A percentile compares a stretch with the other conserved stretches of the same genome.
Conservation (phyloP, 1,140 invertebrate species). For the Mylabris phalerata region DNA sequence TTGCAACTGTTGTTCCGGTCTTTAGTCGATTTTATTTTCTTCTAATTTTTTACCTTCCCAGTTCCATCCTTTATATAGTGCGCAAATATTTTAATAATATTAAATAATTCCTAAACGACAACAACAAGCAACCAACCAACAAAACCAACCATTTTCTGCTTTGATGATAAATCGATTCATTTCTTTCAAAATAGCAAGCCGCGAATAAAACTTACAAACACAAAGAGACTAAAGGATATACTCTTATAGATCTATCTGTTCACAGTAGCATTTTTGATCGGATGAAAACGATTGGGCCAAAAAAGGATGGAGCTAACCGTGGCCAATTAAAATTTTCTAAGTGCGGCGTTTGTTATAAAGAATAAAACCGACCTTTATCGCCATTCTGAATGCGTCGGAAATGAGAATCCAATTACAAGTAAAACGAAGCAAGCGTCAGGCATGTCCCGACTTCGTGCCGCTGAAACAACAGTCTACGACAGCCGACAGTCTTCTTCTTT, state of each 20-base stretch:
- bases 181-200: not conserved
- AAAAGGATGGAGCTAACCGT: conserved; percentile 29
- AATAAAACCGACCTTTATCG: conserved; percentile 37
- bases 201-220: not conserved
- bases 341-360: conserved; percentile 36
- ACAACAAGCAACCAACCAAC: too few species aligned
- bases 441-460: conserved; percentile 36
- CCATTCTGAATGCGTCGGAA: conserved; percentile 40
- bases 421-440: conserved; percentile 35
- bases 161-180: conserved; percentile 24
- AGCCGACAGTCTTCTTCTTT: conserved; percentile 27
- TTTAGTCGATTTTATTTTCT: conserved; percentile 1
- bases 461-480: conserved; percentile 21
- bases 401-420: conserved; percentile 40
- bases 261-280: not conserved
- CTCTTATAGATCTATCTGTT: not conserved
- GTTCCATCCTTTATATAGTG: not conserved
- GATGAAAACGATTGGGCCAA: conserved; percentile 18
- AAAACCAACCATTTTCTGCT: conserved; percentile 21
- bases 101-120: conserved; percentile 31
- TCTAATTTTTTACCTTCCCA: conserved; percentile 19
- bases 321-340: conserved; percentile 42
- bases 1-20: conserved; percentile 27
- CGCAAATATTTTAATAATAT: conserved; percentile 40
- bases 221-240: not conserved